A percentile compares a stretch with the other conserved stretches of the same genome.
Conservation (phyloP, 2,797 vertebrate species). For the Alectoris magna region DNA sequence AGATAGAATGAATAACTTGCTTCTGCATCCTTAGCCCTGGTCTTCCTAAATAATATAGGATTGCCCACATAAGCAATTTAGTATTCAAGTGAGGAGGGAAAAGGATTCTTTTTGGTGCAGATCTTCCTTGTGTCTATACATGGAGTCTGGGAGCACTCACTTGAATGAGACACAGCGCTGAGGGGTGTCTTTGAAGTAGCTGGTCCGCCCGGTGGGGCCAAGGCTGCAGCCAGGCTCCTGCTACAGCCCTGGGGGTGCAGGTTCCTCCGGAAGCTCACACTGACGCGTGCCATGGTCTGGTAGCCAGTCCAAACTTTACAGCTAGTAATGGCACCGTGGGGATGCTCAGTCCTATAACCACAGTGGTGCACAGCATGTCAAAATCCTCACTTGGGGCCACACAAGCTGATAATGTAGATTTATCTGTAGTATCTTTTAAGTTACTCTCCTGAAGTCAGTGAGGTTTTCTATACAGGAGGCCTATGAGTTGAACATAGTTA, state of each 20-base stretch:
- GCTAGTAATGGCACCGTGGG: not conserved
- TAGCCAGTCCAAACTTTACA: not conserved
- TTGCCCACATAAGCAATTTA: not conserved
- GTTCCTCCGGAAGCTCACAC: not conserved
- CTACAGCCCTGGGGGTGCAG: fast-evolving
- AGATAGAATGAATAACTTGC: not conserved
- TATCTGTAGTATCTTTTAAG: fast-evolving
- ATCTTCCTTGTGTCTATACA: not conserved
- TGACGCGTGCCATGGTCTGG: fast-evolving
- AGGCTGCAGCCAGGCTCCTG: not conserved
- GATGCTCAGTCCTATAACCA: fast-evolving
- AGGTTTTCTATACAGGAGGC: not conserved
- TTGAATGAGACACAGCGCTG: not conserved
- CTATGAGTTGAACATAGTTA: not conserved
- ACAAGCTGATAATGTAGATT: not conserved
- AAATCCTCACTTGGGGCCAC: not conserved
- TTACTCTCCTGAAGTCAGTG: not conserved
- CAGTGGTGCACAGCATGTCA: not conserved
- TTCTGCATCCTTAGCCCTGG: not conserved
- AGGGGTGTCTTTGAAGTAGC: not conserved
- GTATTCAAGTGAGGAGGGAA: too few relatives aligned
- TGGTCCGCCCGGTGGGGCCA: not conserved
- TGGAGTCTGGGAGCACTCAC: not conserved
- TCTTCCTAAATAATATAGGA: not conserved
- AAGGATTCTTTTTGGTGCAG: not conserved